These are phyloP conservation scores for Hyppa rectilinea DNA, from an alignment of 2,888 invertebrate species.

Conservation along the genomic window DNA sequence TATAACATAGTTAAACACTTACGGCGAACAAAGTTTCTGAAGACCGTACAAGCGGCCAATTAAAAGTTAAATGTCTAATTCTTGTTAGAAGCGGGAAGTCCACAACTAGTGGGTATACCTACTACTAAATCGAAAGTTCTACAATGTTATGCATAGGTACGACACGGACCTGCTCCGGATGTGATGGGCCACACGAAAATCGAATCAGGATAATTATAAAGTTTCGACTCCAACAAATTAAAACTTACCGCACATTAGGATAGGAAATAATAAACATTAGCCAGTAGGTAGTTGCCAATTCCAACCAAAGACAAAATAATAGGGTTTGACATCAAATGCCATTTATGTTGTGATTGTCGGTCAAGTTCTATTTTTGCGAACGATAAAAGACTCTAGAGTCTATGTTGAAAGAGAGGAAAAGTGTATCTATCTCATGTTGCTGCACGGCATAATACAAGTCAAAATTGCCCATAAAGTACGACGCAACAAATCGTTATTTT, in stretches of 20 bases:
- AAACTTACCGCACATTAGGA: conserved; percentile 39
- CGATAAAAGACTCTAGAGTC: background rate
- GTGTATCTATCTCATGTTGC: background rate
- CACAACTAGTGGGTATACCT: conserved; percentile 79
- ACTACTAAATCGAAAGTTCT: conserved; percentile 83
- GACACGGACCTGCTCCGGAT: conserved; percentile 67
- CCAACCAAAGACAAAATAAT: background rate
- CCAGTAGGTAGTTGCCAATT: background rate
- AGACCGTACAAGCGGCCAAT: conserved; percentile 89
- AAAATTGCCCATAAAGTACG: background rate
- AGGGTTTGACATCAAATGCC: background rate
- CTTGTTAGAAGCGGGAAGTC: conserved; percentile 88
- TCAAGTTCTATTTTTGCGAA: conserved; percentile 2
- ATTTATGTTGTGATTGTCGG: background rate
- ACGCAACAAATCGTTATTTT: conserved; percentile 7
- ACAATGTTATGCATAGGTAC: conserved; percentile 75
- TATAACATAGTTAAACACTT: conserved; percentile 88
- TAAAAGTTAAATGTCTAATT: conserved; percentile 91
- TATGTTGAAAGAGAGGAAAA: background rate
- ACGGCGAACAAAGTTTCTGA: conserved; percentile 85
- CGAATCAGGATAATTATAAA: conserved; percentile 64
- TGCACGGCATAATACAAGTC: background rate
- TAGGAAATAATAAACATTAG: conserved; percentile 26
- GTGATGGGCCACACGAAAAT: conserved; percentile 62
- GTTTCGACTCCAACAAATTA: conserved; percentile 61